Base-by-base conservation (phyloP, 2,888 invertebrate genomes). In the Hirtodrosophila confusa region DNA sequence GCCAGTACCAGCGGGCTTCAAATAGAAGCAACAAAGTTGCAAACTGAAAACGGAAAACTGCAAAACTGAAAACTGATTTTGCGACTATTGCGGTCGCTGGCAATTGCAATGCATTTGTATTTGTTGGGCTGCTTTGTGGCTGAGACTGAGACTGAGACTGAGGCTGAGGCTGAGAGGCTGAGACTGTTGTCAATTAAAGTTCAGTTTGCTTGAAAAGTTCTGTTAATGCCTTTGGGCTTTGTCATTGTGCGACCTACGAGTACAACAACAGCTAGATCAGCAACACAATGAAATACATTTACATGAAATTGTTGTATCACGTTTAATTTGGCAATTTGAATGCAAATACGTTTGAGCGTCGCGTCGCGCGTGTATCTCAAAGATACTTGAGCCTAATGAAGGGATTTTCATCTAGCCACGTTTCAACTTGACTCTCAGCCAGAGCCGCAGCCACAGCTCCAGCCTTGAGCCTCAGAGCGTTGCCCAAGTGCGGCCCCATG, bases 291-390 rank as follows among this genome's bases (percentile, higher is more conserved):
- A 54, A 23, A 57, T 53, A 35, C 80, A 83, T 78, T 78, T 78
- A 79, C 77, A 74, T 77, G 80, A 87, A 90, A 90, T 89, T 86
- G 90, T 84, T 89, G 89, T 89, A 89, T 90, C 89, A 89, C 89
- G 89, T 89, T 89, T 87, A 86, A 84, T 84, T 87, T 84, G 83
- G 79, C 83, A 85, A 89, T 90, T 89, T 86, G 75, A 86, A 88
- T 88, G 88, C 78, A 86, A 88, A 89, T 85, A 74, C 75, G 11
- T 51, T 76, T 56, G 50, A 55, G 60, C 58, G 17, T 53, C 51
- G 64, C 31, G 5, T 60, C 51, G 49, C 70, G 60, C 79, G 58
- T 67, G 61, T 77, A 58, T 73, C 61, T 66, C 51, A 54, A 53
- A 69, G 68, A 66, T 76, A 62, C 69, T 60, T 48, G 47, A 57